A percentile compares a stretch with the other conserved stretches of the same genome.
Conservation (phyloP, 2,113 vertebrate species). For the Panthera leo region DNA sequence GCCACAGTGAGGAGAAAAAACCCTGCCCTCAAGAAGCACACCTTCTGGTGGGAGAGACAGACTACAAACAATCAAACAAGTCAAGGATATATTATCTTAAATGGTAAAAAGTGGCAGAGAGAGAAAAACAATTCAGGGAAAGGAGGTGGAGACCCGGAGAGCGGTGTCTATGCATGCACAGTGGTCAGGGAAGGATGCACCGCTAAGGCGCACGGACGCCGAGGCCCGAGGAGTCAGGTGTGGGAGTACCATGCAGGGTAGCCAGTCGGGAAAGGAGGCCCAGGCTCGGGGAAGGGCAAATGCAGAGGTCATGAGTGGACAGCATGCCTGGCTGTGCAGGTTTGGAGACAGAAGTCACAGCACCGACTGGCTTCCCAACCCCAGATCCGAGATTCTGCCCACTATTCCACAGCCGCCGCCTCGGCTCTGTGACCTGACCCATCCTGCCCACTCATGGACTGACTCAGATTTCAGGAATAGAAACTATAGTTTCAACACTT, state of each 20-base stretch:
- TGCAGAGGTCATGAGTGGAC: fast-evolving
- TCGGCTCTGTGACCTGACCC: neutral
- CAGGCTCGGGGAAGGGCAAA: neutral
- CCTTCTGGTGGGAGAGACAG: neutral
- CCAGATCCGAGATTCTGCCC: neutral
- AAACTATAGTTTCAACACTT: neutral
- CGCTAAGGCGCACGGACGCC: fast-evolving
- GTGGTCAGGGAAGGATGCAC: neutral
- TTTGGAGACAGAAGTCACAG: neutral
- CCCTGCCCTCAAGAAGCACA: neutral
- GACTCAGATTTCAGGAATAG: neutral
- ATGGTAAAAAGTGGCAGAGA: neutral
- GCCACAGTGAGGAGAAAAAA: neutral
- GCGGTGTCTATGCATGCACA: neutral
- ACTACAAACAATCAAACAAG: neutral
- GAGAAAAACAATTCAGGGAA: too few species aligned
- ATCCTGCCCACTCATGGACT: neutral
- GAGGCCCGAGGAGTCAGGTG: neutral
- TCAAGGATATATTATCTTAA: neutral
- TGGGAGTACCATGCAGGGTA: fast-evolving
- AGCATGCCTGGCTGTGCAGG: neutral
- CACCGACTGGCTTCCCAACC: neutral
- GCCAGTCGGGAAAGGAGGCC: too few species aligned
- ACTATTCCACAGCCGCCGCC: neutral
- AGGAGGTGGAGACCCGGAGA: fast-evolving